Evolutionary conservation across 2,113 vertebrate genomes (phyloP).

Genomic region (Grallaria varia): DNA sequence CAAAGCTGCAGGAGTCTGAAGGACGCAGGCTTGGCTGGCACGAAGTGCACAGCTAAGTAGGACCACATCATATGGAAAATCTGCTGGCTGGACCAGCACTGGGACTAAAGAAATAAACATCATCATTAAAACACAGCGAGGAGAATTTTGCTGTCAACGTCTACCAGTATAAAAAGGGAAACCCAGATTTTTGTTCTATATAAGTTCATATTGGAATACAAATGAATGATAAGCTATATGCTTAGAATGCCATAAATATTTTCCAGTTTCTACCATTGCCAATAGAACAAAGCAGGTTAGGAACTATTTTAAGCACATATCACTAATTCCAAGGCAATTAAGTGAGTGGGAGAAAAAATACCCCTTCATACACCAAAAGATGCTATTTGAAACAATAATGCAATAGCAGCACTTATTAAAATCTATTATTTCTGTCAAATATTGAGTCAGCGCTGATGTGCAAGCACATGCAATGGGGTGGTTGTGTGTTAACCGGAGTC

Average conservation of each 20-base stretch:
- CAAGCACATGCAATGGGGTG: constrained; percentile 29
- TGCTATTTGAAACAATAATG: constrained; percentile 27
- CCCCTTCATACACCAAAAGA: neutral
- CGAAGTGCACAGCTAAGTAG: neutral
- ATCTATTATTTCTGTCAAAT: constrained; percentile 51
- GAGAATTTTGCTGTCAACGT: neutral
- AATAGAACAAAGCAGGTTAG: neutral
- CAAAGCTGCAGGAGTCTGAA: neutral
- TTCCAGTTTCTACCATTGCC: neutral
- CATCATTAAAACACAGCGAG: neutral
- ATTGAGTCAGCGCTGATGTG: constrained; percentile 41
- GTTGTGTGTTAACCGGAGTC: neutral
- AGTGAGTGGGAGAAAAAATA: neutral
- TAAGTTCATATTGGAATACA: fast-evolving
- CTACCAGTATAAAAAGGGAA: fast-evolving
- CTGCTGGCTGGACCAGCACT: neutral
- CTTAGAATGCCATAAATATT: fast-evolving
- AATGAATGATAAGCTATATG: neutral
- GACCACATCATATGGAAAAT: neutral
- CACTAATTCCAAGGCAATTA: neutral
- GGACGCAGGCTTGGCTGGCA: neutral
- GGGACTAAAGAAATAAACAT: neutral
- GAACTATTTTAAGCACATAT: neutral
- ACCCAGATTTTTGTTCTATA: neutral
- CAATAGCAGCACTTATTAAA: neutral